Evolutionary conservation across 2,797 vertebrate genomes (phyloP), one percentile per base, ranked within the genome.

Genomic region (Pangasius larnaudii): DNA sequence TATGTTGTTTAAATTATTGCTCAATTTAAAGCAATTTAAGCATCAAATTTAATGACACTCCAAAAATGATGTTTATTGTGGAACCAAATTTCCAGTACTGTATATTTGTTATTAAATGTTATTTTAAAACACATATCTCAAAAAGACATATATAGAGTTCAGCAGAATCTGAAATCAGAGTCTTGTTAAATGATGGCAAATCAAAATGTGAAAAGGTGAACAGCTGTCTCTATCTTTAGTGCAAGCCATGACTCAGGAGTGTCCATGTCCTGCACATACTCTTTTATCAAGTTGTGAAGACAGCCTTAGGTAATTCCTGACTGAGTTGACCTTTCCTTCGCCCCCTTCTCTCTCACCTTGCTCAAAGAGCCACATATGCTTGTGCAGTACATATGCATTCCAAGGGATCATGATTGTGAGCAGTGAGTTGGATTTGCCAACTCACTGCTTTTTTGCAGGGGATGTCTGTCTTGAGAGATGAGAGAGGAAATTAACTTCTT

Each of bases 251-350:
- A 69, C 46, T 79, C 30, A 79, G 46, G 59, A 42, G 39, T 19
- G 30, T 30, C 5, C 61, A 9, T 56, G 61, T 86, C 36, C 33
- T 58, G 51, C 63, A 87, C 27, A 14, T 75, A n/a, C 72, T 46
- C 24, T 90, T 89, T 85, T 91, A 90, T 90, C 90, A 90, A 94
- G 93, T 92, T 93, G 93, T 95, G 95, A 94, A 94, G 95, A 94
- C 94, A 94, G 93, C 94, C 84, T 86, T 72, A 75, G 79, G 85
- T 83, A 19, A 83, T 87, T 82, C 49, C 80, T 84, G 78, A 86
- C 79, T 81, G n/a, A 33, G 71, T 11, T 83, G 85, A 72, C 78
- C 81, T 84, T 74, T 80, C n/a, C 79, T 78, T 81, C 30, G 49
- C 59, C 61, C 33, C 42, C 74, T 58, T 71, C 42, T 19, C 30